phyloP scores from a whole-genome alignment of 1,140 invertebrate species.

The Tyrophagus putrescentiae region DNA sequence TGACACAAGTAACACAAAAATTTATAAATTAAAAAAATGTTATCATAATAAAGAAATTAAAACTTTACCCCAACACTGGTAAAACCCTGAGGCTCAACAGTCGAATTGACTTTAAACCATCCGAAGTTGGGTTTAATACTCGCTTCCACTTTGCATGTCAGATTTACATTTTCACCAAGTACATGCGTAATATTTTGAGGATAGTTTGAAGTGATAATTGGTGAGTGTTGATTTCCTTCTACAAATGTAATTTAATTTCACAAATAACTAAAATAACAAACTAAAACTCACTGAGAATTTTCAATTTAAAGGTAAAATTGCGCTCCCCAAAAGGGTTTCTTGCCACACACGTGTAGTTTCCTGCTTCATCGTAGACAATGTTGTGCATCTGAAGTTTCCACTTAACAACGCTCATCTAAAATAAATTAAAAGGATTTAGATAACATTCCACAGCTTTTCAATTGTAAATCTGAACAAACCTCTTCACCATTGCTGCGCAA shows the following conservation, averaged over 20 bases:
- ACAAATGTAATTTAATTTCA: not conserved
- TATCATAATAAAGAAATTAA: not conserved
- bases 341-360: slow-evolving; percentile 30
- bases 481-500: not conserved
- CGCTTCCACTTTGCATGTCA: not conserved
- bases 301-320: slow-evolving; percentile 14
- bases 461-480: not conserved
- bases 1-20: not conserved
- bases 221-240: no score
- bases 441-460: not conserved
- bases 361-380: slow-evolving; percentile 24
- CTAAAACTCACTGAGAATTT: slow-evolving; percentile 22
- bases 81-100: no score
- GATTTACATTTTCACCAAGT: not conserved
- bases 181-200: not conserved
- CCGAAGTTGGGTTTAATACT: slow-evolving; percentile 3
- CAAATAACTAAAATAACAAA: not conserved
- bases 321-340: slow-evolving; percentile 28
- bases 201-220: not conserved
- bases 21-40: not conserved
- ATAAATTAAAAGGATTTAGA: not conserved
- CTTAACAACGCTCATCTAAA: slow-evolving; percentile 22
- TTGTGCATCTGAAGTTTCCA: slow-evolving; percentile 20
- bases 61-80: not conserved
- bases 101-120: no score